Percentiles rank a stretch among this genome's conserved stretches.
Evolutionary conservation across 2,113 vertebrate genomes (phyloP).

Genomic region (Tor tambroides): DNA sequence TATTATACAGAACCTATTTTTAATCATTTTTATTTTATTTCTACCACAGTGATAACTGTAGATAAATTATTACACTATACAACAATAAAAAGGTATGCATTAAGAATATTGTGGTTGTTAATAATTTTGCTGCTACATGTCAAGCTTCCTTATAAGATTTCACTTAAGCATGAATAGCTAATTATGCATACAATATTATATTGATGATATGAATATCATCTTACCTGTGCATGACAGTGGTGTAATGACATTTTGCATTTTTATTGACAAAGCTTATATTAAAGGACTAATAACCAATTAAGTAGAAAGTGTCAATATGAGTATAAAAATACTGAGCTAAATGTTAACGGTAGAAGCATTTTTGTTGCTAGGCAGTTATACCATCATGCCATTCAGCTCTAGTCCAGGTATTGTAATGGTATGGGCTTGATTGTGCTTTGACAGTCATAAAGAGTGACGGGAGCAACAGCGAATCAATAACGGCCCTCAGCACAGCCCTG

Average conservation of each 20-base stretch:
- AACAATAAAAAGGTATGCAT: too few relatives aligned
- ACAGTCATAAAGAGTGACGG: constrained; percentile 68
- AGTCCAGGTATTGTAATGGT: constrained; percentile 65
- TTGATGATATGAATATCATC: neutral
- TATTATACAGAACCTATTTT: neutral
- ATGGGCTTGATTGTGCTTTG: constrained; percentile 60
- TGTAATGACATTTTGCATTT: neutral
- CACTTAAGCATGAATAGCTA: neutral
- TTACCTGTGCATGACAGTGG: neutral
- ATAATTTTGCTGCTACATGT: neutral
- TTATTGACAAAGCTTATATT: neutral
- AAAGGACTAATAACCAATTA: neutral
- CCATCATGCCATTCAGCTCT: neutral
- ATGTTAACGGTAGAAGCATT: neutral
- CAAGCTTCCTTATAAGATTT: neutral
- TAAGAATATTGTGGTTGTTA: neutral
- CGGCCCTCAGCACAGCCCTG: constrained; percentile 56
- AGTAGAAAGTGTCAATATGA: neutral
- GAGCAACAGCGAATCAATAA: constrained; percentile 73
- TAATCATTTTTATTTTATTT: neutral
- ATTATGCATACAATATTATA: neutral
- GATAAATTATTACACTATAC: neutral
- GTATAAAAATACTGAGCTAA: neutral
- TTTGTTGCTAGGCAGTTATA: neutral
- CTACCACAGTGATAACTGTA: neutral